A percentile compares a stretch with the other conserved stretches of the same genome.
Evolutionary conservation across 2,797 vertebrate genomes (phyloP).

Genomic region (Epinephelus coioides): DNA sequence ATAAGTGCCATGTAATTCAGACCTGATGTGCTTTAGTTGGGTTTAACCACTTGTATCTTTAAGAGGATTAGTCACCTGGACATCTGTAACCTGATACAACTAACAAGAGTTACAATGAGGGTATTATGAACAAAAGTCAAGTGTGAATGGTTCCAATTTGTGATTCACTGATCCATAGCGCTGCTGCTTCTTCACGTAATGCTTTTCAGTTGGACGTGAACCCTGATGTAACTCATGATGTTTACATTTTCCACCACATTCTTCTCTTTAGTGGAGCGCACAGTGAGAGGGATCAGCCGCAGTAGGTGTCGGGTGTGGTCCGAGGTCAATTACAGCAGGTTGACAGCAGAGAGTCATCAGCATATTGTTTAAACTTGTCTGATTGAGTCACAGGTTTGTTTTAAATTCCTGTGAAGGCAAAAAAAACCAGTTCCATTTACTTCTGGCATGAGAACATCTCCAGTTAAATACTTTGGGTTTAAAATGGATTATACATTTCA

Average conservation of each 20-base stretch:
- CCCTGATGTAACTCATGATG: slow-evolving; percentile 69
- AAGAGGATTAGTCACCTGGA: slow-evolving; percentile 50
- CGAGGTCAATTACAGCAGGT: slow-evolving; percentile 48
- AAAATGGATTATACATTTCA: not conserved
- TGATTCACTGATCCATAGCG: slow-evolving; percentile 56
- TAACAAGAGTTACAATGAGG: slow-evolving; percentile 48
- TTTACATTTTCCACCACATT: slow-evolving; percentile 75
- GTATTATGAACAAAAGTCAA: slow-evolving; percentile 44
- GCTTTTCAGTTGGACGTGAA: slow-evolving; percentile 50
- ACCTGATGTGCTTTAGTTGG: slow-evolving; percentile 36
- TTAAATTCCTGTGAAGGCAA: slow-evolving; percentile 23
- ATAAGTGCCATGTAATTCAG: slow-evolving; percentile 41
- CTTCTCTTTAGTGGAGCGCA: slow-evolving; percentile 25
- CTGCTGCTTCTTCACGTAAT: slow-evolving; percentile 45
- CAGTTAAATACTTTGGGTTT: not conserved
- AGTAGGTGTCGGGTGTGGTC: slow-evolving; percentile 58
- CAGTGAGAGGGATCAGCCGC: slow-evolving; percentile 31
- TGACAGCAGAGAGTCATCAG: slow-evolving; percentile 54
- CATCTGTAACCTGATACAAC: slow-evolving; percentile 52
- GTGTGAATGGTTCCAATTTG: slow-evolving; percentile 57
- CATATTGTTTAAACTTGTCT: slow-evolving; percentile 75
- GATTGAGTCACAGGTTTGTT: slow-evolving; percentile 62
- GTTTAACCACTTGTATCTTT: slow-evolving; percentile 29
- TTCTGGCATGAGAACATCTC: slow-evolving; percentile 8
- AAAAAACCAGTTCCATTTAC: not conserved